Evolutionary conservation across 2,113 vertebrate species (phyloP).

Genomic region (Lagopus muta): DNA sequence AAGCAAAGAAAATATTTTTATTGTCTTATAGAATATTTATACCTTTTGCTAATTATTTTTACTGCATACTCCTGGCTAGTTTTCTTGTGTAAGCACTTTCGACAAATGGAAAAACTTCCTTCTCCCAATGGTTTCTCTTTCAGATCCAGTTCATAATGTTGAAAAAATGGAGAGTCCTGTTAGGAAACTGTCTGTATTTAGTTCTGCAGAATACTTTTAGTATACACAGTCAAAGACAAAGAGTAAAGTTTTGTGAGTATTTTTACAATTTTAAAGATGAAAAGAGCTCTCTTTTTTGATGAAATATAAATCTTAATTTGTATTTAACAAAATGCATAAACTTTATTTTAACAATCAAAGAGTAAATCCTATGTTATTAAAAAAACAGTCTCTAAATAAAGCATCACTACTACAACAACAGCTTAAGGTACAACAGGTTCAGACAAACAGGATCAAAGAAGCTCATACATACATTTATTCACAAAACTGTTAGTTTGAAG

Average conservation of each 20-base stretch:
- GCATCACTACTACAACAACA: constrained; percentile 11
- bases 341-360: constrained; percentile 10
- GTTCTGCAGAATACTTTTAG: constrained; percentile 60
- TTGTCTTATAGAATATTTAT: constrained; percentile 57
- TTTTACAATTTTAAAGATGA: neutral
- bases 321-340: constrained; percentile 30
- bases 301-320: constrained; percentile 18
- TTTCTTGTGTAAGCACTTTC: constrained; percentile 94
- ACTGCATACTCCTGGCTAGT: constrained; percentile 93
- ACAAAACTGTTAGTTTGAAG: constrained; percentile 2
- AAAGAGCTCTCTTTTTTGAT: constrained; percentile 2
- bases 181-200: constrained; percentile 68
- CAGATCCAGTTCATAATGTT: constrained; percentile 94
- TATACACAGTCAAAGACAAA: constrained; percentile 51
- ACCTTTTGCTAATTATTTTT: constrained; percentile 99
- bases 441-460: constrained; percentile 35
- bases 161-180: constrained; percentile 97
- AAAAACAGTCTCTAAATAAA: constrained; percentile 32
- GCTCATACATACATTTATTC: constrained; percentile 7
- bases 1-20: constrained; percentile 54
- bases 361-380: constrained; percentile 18
- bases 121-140: constrained; percentile 93
- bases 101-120: constrained; percentile 98
- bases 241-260: constrained; percentile 24
- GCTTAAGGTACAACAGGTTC: constrained; percentile 40